These are phyloP conservation scores for Synanthedon andrenaeformis DNA, from an alignment of 2,888 invertebrate species.

Conservation along the genomic window DNA sequence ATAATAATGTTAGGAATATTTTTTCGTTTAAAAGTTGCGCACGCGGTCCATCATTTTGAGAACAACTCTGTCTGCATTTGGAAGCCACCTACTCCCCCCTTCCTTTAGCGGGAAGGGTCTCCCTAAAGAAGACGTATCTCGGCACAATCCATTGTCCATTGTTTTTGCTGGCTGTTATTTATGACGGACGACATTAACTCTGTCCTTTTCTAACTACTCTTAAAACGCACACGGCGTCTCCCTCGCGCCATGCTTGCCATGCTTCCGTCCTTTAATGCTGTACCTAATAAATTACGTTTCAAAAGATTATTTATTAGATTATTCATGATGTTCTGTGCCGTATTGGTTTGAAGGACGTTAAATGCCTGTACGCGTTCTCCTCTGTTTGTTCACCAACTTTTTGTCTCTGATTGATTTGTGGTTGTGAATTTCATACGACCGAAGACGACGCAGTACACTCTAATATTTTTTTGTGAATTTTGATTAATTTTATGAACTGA, in stretches of 20 bases:
- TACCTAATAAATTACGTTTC: slow-evolving; percentile 62
- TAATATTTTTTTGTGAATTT: not conserved
- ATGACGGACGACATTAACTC: slow-evolving; percentile 53
- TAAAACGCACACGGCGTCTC: slow-evolving; percentile 18
- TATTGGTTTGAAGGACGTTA: slow-evolving; percentile 61
- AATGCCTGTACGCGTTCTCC: slow-evolving; percentile 18
- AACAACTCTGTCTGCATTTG: slow-evolving; percentile 12
- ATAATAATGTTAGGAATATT: not conserved
- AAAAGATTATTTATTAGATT: slow-evolving; percentile 69
- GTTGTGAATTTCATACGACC: slow-evolving; percentile 7
- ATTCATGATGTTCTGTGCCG: slow-evolving; percentile 62
- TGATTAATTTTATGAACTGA: not conserved
- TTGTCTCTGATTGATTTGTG: slow-evolving; percentile 56
- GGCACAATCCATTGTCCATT: slow-evolving; percentile 67
- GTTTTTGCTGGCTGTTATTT: slow-evolving; percentile 67
- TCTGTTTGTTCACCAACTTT: slow-evolving; percentile 23
- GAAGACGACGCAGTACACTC: not conserved
- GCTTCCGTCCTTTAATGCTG: slow-evolving; percentile 62
- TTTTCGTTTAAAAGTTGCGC: slow-evolving; percentile 17
- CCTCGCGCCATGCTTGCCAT: slow-evolving; percentile 42
- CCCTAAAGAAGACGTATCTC: slow-evolving; percentile 68
- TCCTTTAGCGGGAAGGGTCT: slow-evolving; percentile 21
- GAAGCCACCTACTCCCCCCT: slow-evolving; percentile 9
- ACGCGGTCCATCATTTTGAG: slow-evolving; percentile 22
- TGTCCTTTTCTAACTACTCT: slow-evolving; percentile 31